Evolutionary conservation across 35 echinoderm and acorn worm species (phyloP).

Genomic region (Acanthaster planci): DNA sequence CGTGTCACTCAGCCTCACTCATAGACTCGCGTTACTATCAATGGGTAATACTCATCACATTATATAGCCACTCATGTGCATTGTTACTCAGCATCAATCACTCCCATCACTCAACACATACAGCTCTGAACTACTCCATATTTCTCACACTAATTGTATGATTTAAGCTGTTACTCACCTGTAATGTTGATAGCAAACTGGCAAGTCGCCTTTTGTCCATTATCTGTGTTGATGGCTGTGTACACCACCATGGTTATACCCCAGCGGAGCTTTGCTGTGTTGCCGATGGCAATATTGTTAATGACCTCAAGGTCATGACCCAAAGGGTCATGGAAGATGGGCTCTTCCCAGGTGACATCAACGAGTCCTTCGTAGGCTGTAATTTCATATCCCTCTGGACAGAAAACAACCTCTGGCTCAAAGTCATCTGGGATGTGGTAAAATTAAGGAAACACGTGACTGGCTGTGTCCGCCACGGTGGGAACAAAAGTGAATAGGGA

Average conservation of each 20-base stretch:
- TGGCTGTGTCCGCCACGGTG: no score
- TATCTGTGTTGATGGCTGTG: background rate
- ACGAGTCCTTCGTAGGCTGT: background rate
- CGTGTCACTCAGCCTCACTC: no score
- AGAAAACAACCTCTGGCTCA: background rate
- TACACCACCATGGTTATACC: background rate
- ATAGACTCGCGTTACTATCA: no score
- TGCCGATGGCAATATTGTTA: background rate
- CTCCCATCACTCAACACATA: no score
- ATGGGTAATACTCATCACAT: no score
- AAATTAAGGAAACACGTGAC: no score
- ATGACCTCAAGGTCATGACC: constrained; percentile 22
- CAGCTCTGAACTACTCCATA: no score
- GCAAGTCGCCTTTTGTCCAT: background rate
- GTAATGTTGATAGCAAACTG: background rate
- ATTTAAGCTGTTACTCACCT: background rate
- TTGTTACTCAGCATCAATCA: no score
- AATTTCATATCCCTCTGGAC: background rate
- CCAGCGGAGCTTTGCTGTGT: background rate
- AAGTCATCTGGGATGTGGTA: background rate
- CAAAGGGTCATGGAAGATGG: constrained; percentile 4
- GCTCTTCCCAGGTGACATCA: background rate
- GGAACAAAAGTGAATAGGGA: no score
- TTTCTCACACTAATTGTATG: no score
- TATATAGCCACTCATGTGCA: no score